Base-by-base conservation (phyloP, 2,888 invertebrate species). In the Argyresthia goedartella region DNA sequence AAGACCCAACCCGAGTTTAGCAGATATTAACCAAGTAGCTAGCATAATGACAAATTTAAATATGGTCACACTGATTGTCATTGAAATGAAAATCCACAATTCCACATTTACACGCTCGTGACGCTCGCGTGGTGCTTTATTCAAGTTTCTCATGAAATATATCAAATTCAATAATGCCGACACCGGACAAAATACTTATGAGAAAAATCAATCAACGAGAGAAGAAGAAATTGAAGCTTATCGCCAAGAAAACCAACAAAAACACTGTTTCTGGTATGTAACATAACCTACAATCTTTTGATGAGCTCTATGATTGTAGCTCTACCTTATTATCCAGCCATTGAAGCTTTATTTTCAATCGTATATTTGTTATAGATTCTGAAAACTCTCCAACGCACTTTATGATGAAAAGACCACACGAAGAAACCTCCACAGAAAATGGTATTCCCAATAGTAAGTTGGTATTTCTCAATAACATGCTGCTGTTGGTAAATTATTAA, bases 171-270 rank as follows among this genome's bases (percentile, higher is more conserved):
- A 67, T 55, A 62, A 91, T 91, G 91, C 89, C 90, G 47, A 81
- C 90, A 1, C 90, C 89, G 52, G 92, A 94, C 57, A 92, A 92
- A 77, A 88, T 93, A 50, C 78, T 94, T 25, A 89, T 92, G 89
- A 87, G 92, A 52, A 94, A 94, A 78, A 93, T 94, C 36, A 93
- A 91, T 58, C 94, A 93, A 64, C 88, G 92, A 0, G 93, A 94
- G 62, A 91, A 92, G 62, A 91, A 89, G 58, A 94, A 92, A 67
- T 67, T 90, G 33, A 89, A 89, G 58, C 65, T 91, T 9, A 66
- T 69, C 10, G 71, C 73, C 50, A 61, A 90, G 60, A 90, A 91
- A 66, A 82, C 91, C 1, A 67, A 60, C 15, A 41, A 25, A 25
- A 25, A 36, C 48, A 41, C 35, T 10, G 56, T 56, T 49, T 39